Percentiles rank a stretch among this genome's conserved stretches.
Evolutionary conservation across 2,888 invertebrate species (phyloP).

Genomic region (Zygaena filipendulae): DNA sequence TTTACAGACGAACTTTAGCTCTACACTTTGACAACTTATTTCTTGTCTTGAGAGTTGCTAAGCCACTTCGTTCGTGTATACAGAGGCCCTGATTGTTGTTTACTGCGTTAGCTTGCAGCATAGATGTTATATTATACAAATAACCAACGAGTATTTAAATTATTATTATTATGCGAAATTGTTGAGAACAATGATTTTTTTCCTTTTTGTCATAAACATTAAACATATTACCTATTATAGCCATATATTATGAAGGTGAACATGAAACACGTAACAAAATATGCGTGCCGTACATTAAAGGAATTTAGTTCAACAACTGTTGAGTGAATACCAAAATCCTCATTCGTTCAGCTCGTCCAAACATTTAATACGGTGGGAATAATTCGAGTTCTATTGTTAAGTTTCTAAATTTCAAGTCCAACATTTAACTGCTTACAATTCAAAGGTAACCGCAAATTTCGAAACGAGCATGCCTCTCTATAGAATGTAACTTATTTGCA

Average conservation of each 20-base stretch:
- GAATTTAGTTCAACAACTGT: conserved; percentile 52
- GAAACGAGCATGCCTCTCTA: conserved; percentile 54
- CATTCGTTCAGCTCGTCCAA: conserved; percentile 50
- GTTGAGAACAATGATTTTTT: no score
- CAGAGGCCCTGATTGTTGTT: conserved; percentile 43
- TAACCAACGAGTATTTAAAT: no score
- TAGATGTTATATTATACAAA: no score
- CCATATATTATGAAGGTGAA: no score
- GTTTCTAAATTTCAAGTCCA: conserved; percentile 60
- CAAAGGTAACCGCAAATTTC: conserved; percentile 65
- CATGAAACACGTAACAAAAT: conserved; percentile 26
- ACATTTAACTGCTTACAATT: conserved; percentile 66
- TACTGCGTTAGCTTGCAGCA: conserved; percentile 22
- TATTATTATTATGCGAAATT: no score
- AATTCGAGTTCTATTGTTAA: conserved; percentile 64
- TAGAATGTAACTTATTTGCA: conserved; percentile 61
- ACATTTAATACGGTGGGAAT: conserved; percentile 61
- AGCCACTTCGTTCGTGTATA: conserved; percentile 52
- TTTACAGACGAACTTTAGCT: conserved; percentile 57
- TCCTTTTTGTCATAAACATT: no score
- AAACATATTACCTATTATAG: no score
- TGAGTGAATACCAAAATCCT: conserved; percentile 54
- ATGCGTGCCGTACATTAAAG: conserved; percentile 38
- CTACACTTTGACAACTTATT: conserved; percentile 67
- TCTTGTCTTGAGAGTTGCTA: conserved; percentile 56